Conservation (phyloP, 1,140 invertebrate genomes). For the Pseudomyrmex concolor region DNA sequence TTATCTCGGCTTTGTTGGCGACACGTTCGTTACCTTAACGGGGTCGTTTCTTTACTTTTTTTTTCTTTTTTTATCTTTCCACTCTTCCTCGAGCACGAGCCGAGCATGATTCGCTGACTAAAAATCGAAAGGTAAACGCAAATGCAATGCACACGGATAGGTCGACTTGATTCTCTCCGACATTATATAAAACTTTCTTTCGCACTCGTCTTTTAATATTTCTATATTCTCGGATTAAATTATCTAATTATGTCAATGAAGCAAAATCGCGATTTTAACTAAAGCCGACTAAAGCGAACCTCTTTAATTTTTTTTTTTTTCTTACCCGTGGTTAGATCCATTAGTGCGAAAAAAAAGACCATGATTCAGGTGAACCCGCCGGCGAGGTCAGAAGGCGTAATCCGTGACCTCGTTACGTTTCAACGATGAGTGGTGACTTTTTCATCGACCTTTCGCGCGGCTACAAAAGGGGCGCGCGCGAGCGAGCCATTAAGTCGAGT, state of each 20-base stretch:
- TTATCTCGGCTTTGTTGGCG: slow-evolving; percentile 70
- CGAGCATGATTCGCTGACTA: slow-evolving; percentile 53
- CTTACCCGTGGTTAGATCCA: slow-evolving; percentile 24
- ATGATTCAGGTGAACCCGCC: slow-evolving; percentile 7
- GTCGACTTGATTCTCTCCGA: neutral
- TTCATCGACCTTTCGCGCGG: slow-evolving; percentile 55
- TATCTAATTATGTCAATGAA: slow-evolving; percentile 14
- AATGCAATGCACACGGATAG: neutral
- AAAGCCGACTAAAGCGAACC: too few species aligned
- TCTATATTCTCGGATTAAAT: neutral
- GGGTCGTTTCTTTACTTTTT: slow-evolving; percentile 20
- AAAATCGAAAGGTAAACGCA: slow-evolving; percentile 64
- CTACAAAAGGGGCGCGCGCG: slow-evolving; percentile 46
- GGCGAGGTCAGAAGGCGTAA: slow-evolving; percentile 43
- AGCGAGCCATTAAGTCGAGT: slow-evolving; percentile 60
- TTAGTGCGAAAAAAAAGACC: neutral
- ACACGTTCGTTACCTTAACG: slow-evolving; percentile 69
- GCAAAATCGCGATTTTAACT: slow-evolving; percentile 1
- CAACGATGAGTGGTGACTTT: slow-evolving; percentile 53
- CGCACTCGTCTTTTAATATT: neutral
- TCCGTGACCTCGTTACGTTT: slow-evolving; percentile 55
- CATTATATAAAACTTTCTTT: slow-evolving; percentile 20
- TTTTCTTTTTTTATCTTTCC: slow-evolving; percentile 7
- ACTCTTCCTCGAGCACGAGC: slow-evolving; percentile 18
- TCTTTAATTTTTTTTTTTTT: neutral